Conservation (phyloP, 2,113 vertebrate species). For the Ptilorrhoa leucosticta region DNA sequence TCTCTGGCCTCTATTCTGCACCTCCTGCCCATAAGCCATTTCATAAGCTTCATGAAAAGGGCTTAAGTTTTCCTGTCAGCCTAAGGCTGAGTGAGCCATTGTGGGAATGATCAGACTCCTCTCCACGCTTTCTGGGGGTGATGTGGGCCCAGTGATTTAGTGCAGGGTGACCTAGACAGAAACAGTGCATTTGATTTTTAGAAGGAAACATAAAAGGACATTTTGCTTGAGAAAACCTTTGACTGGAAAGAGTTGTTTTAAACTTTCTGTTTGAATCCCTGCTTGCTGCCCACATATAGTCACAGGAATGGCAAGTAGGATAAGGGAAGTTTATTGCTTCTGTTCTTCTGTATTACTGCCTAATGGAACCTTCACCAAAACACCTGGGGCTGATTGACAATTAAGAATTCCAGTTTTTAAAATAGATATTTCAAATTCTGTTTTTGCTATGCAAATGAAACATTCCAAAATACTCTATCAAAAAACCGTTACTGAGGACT, state of each 20-base stretch:
- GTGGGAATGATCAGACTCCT: background rate
- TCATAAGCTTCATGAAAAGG: background rate
- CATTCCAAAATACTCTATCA: background rate
- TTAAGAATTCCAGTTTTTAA: background rate
- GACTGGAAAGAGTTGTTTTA: background rate
- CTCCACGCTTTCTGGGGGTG: background rate
- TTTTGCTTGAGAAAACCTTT: background rate
- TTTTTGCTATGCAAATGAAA: background rate
- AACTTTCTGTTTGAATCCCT: background rate
- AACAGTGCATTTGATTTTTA: background rate
- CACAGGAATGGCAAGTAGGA: background rate
- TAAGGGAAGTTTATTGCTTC: background rate
- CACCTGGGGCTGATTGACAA: background rate
- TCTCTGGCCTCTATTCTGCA: background rate
- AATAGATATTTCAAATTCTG: background rate
- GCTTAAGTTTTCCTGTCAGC: background rate
- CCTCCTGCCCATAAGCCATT: background rate
- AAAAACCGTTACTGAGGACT: background rate
- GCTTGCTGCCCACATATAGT: background rate
- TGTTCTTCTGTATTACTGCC: background rate
- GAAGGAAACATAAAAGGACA: background rate
- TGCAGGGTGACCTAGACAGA: background rate
- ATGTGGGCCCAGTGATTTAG: background rate
- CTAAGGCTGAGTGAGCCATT: background rate
- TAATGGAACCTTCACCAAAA: background rate